Base-by-base conservation (phyloP, 1,140 invertebrate genomes). In the Pseudoatta argentina region DNA sequence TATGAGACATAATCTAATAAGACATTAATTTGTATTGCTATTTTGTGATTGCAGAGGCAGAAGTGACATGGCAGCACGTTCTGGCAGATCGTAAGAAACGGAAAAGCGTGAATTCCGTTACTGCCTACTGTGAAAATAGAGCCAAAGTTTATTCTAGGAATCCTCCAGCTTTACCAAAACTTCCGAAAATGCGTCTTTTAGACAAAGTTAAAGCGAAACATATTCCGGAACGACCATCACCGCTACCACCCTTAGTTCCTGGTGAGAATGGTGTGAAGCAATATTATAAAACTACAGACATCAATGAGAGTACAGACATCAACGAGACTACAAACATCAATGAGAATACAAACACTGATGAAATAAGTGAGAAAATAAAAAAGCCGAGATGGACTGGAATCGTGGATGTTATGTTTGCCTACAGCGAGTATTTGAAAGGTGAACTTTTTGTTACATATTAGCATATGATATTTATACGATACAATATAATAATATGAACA, bases 361-460 rank as follows among this genome's bases (percentile, higher is more conserved):
- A 89, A 16, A 48, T 75, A 34, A 72, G 57, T 34, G 86, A 89
- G n/a, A 88, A 86, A 6, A 91, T 61, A 8, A 89, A 93, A 7
- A 91, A 86, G 64, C 81, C 92, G 0, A 93, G 89, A 39, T 96
- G 95, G 95, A 93, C 91, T 6, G 94, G 94, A 72, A 89, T 96
- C 44, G 95, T 95, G 79, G 93, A 94, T 44, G 91, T 95, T 61
- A 89, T 95, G 86, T 76, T 93, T 1, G 93, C 94, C 24, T 96
- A 95, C 75, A 92, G 87, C 24, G 93, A 94, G 79, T 95, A 95
- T 92, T 92, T 93, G 69, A 94, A 93, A 94, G 95, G 95, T 95
- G 88, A 72, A 27, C 51, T 77, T 86, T 30, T 69, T 55, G 18
- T 55, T 72, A 34, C 44, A 34, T 59, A 61, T 79, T 55, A 39